Evolutionary conservation across 2,113 vertebrate species (phyloP).

Genomic region (Dendrocopos noguchii): DNA sequence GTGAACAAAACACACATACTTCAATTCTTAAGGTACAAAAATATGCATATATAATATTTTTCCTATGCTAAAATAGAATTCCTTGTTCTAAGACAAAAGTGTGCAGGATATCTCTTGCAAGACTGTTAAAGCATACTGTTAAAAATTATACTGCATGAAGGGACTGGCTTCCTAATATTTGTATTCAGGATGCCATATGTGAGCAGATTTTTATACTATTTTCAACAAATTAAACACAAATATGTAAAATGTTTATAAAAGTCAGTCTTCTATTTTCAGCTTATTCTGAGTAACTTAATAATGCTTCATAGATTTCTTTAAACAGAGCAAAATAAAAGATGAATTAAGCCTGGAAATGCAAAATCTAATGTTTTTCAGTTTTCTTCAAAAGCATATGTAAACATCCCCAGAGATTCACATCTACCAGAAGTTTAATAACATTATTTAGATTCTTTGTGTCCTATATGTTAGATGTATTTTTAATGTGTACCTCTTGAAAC

Average conservation of each 20-base stretch:
- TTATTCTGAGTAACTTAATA: conserved; percentile 71
- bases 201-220: conserved; percentile 77
- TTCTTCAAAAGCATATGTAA: conserved; percentile 28
- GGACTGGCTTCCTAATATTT: conserved; percentile 77
- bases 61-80: neutral
- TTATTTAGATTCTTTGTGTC: conserved; percentile 63
- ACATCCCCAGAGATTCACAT: conserved; percentile 40
- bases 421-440: conserved; percentile 62
- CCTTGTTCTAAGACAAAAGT: neutral
- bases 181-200: conserved; percentile 77
- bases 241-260: conserved; percentile 79
- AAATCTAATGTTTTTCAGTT: conserved; percentile 3
- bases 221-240: conserved; percentile 81
- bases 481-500: conserved; percentile 70
- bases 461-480: conserved; percentile 73
- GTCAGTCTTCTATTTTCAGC: conserved; percentile 74
- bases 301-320: conserved; percentile 68
- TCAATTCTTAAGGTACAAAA: neutral
- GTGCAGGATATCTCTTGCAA: conserved; percentile 41
- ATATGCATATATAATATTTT: neutral
- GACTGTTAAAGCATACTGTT: conserved; percentile 6
- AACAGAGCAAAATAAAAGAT: neutral
- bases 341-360: conserved; percentile 33
- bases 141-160: conserved; percentile 64
- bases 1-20: neutral